phyloP scores from a whole-genome alignment of 1,140 invertebrate species.

The Eueides isabella region DNA sequence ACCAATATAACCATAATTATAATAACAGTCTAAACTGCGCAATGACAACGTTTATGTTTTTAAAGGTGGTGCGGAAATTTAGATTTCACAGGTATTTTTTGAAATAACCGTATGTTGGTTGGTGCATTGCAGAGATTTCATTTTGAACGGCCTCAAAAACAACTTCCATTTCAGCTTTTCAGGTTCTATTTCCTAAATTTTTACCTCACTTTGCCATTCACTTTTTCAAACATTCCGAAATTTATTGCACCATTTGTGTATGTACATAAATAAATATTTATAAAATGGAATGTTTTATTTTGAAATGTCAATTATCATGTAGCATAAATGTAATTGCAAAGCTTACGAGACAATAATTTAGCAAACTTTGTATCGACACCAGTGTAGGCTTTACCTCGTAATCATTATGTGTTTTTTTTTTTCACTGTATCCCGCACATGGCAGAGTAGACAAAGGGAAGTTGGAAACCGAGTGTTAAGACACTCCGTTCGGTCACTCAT shows the following conservation, averaged over 20 bases:
- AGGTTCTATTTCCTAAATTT: constrained; percentile 11
- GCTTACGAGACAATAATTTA: too few relatives aligned
- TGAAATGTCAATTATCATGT: background rate
- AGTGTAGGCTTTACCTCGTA: too few relatives aligned
- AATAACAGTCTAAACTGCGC: background rate
- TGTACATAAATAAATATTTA: background rate
- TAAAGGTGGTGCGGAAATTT: background rate
- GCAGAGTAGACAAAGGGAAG: too few relatives aligned
- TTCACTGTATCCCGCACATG: too few relatives aligned
- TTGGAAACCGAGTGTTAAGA: too few relatives aligned
- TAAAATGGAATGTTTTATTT: background rate
- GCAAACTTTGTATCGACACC: too few relatives aligned
- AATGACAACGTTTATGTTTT: background rate
- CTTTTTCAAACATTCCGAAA: constrained; percentile 1
- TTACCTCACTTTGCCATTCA: constrained; percentile 14
- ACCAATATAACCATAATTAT: background rate
- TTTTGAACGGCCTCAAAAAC: constrained; percentile 13
- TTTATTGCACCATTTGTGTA: background rate
- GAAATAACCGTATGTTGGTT: constrained; percentile 8
- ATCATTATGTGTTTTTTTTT: too few relatives aligned
- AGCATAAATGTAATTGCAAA: too few relatives aligned
- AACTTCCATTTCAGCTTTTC: constrained; percentile 8
- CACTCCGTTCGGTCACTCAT: too few relatives aligned
- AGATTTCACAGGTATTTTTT: constrained; percentile 8
- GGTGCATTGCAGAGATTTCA: constrained; percentile 13